Conservation (phyloP, 2,797 vertebrate genomes). For the Crenuchus spilurus region DNA sequence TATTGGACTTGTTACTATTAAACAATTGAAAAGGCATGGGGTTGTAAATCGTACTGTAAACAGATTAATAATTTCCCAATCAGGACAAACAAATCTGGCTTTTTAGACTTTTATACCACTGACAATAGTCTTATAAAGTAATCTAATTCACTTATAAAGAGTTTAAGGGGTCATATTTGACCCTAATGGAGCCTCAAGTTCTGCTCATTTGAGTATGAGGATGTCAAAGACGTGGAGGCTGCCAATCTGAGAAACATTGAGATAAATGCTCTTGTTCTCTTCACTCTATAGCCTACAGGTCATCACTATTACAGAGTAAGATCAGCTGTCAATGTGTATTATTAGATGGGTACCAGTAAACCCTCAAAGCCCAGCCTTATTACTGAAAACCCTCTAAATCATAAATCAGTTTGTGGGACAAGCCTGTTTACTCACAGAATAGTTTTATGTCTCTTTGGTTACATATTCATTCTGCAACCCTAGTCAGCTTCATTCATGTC, state of each 20-base stretch:
- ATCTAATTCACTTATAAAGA: background rate
- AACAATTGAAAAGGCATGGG: conserved; percentile 24
- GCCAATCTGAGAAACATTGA: background rate
- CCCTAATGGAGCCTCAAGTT: background rate
- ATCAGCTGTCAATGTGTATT: too few species aligned
- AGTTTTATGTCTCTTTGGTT: too few species aligned
- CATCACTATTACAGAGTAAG: background rate
- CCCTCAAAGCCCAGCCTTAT: too few species aligned
- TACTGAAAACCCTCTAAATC: background rate
- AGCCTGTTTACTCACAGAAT: background rate
- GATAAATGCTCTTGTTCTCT: background rate
- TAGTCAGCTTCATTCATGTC: background rate
- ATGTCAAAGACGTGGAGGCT: background rate
- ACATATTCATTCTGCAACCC: background rate
- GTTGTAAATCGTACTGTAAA: background rate
- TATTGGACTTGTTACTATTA: conserved; percentile 20
- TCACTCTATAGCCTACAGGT: background rate
- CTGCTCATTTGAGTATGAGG: background rate
- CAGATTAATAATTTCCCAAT: conserved; percentile 26
- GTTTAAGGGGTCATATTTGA: background rate
- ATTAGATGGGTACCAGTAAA: too few species aligned
- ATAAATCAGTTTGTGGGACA: background rate
- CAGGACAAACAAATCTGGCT: background rate
- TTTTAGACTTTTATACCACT: background rate
- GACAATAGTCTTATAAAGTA: background rate